phyloP scores from a whole-genome alignment of 2,888 invertebrate genomes.

The Epistrophella euchroma region DNA sequence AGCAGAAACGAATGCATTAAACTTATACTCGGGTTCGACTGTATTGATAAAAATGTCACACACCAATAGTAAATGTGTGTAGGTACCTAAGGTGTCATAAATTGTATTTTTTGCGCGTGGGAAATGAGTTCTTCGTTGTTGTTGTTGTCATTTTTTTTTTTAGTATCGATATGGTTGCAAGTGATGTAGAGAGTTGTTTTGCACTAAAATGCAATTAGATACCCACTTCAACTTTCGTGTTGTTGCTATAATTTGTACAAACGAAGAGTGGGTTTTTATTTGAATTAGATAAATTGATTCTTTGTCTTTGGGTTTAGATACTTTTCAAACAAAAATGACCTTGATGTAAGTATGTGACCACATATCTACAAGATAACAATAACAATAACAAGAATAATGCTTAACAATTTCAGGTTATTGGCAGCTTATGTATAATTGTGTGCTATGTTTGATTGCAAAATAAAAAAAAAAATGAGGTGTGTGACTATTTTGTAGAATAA shows the following conservation, averaged over 20 bases:
- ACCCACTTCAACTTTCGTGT: slow-evolving; percentile 11
- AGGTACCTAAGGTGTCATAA: neutral
- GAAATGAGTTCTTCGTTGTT: slow-evolving; percentile 9
- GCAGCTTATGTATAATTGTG: slow-evolving; percentile 3
- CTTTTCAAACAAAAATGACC: slow-evolving; percentile 20
- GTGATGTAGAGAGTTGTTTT: slow-evolving; percentile 38
- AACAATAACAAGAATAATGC: slow-evolving; percentile 4
- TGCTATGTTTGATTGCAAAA: slow-evolving; percentile 30
- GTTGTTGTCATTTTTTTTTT: neutral
- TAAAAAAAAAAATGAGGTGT: slow-evolving; percentile 12
- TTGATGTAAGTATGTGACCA: neutral
- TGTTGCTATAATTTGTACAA: neutral
- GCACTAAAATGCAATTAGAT: slow-evolving; percentile 45
- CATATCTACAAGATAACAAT: slow-evolving; percentile 4
- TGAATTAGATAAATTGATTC: slow-evolving; percentile 1
- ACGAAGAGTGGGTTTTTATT: slow-evolving; percentile 15
- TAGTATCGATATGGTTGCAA: slow-evolving; percentile 5
- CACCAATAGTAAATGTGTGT: neutral
- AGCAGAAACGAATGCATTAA: neutral
- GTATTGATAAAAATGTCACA: neutral
- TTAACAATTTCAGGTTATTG: slow-evolving; percentile 7
- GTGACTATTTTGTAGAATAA: slow-evolving; percentile 21
- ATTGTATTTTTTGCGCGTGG: slow-evolving; percentile 26
- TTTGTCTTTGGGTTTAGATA: slow-evolving; percentile 19
- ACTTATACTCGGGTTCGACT: neutral